These are phyloP conservation scores for Endomychus coccineus DNA, from an alignment of 2,888 invertebrate genomes.

Conservation along the genomic window DNA sequence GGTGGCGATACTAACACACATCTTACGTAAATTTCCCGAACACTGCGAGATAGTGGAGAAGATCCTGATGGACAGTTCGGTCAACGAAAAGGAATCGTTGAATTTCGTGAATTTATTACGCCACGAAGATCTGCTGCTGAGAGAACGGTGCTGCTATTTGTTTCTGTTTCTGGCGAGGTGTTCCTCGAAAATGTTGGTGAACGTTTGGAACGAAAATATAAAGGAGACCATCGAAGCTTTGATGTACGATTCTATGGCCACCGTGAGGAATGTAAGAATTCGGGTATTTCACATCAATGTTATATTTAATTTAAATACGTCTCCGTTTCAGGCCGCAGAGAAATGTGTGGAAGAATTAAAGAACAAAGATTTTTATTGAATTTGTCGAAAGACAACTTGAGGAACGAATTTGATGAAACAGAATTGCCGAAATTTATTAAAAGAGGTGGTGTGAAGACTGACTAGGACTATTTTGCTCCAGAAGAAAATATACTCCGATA, in stretches of 20 bases:
- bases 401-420: too few species aligned
- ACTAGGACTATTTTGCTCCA: too few species aligned
- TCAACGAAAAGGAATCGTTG: constrained; percentile 33
- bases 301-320: constrained; percentile 12
- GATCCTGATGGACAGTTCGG: constrained; percentile 52
- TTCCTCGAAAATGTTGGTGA: constrained; percentile 57
- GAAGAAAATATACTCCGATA: too few species aligned
- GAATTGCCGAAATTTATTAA: too few species aligned
- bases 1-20: constrained; percentile 64
- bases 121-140: constrained; percentile 50
- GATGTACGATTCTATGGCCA: constrained; percentile 55
- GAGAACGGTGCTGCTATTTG: constrained; percentile 63
- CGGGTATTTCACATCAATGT: constrained; percentile 1
- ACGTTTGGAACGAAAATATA: constrained; percentile 55
- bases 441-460: too few species aligned
- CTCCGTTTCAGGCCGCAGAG: constrained; percentile 32
- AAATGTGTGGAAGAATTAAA: constrained; percentile 30
- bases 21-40: constrained; percentile 66
- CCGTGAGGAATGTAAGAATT: constrained; percentile 49
- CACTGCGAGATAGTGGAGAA: constrained; percentile 69
- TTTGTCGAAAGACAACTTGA: too few species aligned
- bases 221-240: constrained; percentile 55
- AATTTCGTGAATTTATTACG: constrained; percentile 52
- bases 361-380: constrained; percentile 30
- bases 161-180: constrained; percentile 61